A percentile compares a stretch with the other conserved stretches of the same genome.
phyloP scores from a whole-genome alignment of 2,888 invertebrate genomes.

The Drosophila hamatofila region DNA sequence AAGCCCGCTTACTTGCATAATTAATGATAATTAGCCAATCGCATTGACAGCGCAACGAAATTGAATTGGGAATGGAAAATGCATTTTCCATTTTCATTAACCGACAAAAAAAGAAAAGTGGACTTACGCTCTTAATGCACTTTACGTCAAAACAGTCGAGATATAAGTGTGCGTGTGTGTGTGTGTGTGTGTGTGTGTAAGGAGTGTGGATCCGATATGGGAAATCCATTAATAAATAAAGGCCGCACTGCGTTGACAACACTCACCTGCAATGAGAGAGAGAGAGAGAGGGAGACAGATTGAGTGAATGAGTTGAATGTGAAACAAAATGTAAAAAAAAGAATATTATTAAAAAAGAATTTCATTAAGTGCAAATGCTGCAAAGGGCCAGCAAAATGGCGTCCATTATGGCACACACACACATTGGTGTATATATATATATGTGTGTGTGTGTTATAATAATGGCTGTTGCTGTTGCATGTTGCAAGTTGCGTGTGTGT shows the following conservation, averaged over 20 bases:
- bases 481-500: conserved; percentile 68
- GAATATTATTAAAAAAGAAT: conserved; percentile 60
- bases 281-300: conserved; percentile 16
- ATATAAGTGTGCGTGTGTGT: neutral
- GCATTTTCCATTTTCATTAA: conserved; percentile 42
- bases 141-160: conserved; percentile 54
- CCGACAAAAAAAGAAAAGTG: neutral
- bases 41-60: conserved; percentile 5
- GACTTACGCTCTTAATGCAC: conserved; percentile 44
- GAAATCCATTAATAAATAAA: conserved; percentile 78
- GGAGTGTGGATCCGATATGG: conserved; percentile 45
- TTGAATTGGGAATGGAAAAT: conserved; percentile 19
- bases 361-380: conserved; percentile 72
- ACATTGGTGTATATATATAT: neutral
- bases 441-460: conserved; percentile 6
- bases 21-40: conserved; percentile 13
- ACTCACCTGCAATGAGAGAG: conserved; percentile 66
- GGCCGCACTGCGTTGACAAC: conserved; percentile 60
- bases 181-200: too few species aligned
- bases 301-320: neutral
- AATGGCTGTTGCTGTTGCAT: conserved; percentile 38
- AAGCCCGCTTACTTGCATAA: neutral
- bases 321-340: neutral
- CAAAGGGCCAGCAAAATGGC: conserved; percentile 70
- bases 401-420: conserved; percentile 46